Conservation (phyloP, 1,140 invertebrate species). For the Saccostrea echinata region DNA sequence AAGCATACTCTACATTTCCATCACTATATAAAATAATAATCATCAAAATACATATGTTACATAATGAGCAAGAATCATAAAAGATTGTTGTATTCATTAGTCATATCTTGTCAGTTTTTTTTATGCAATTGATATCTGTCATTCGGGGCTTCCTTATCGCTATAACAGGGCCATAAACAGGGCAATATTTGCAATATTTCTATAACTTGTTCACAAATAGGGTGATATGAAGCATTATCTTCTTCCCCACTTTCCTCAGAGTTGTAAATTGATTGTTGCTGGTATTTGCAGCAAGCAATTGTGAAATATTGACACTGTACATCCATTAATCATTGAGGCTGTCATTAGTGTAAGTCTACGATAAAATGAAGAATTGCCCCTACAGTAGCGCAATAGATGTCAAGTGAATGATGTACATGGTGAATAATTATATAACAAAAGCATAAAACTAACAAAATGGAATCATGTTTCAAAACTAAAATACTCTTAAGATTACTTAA, state of each 20-base stretch:
- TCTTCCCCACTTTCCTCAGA: conserved; percentile 1
- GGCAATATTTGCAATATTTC: conserved; percentile 25
- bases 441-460: conserved; percentile 7
- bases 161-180: conserved; percentile 1
- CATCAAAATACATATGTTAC: no score
- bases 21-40: no score
- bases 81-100: conserved; percentile 2
- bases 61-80: background rate
- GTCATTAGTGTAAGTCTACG: background rate
- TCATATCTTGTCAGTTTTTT: background rate
- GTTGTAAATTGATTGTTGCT: conserved; percentile 37
- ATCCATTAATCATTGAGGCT: conserved; percentile 6
- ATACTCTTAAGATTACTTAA: background rate
- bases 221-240: conserved; percentile 30
- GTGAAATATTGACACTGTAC: conserved; percentile 29
- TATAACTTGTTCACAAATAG: conserved; percentile 13
- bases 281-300: conserved; percentile 38
- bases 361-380: conserved; percentile 25
- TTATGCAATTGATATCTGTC: conserved; percentile 35
- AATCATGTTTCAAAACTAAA: background rate
- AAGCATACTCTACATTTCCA: no score
- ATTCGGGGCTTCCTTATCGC: conserved; percentile 14
- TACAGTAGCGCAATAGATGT: conserved; percentile 3
- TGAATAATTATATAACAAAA: background rate
- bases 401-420: conserved; percentile 18